A percentile compares a stretch with the other conserved stretches of the same genome.
Conservation (phyloP, 2,113 vertebrate genomes). For the Emydocephalus ijimae region DNA sequence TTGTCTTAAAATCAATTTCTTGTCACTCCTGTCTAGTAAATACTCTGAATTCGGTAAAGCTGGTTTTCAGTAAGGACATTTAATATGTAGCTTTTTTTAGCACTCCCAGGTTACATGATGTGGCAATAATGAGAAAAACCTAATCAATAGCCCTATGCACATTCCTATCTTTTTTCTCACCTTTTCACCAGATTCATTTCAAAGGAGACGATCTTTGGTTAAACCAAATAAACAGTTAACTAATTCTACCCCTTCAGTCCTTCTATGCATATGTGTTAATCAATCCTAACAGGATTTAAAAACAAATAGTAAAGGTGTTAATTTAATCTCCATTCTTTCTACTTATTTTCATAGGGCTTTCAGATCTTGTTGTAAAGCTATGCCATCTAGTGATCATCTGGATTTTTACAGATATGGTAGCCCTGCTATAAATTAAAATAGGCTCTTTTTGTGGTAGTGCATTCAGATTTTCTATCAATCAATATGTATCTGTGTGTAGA, state of each 20-base stretch:
- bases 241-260: neutral
- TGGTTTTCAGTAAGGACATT: neutral
- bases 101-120: neutral
- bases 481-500: neutral
- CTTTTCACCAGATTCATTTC: neutral
- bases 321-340: neutral
- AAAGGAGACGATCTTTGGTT: neutral
- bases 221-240: neutral
- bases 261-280: neutral
- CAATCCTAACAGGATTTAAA: neutral
- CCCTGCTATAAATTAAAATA: neutral
- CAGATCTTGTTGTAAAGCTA: neutral
- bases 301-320: neutral
- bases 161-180: neutral
- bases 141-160: neutral
- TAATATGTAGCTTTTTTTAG: neutral
- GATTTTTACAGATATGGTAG: neutral
- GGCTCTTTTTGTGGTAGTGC: neutral
- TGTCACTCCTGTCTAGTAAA: neutral
- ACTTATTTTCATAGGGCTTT: neutral
- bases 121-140: neutral
- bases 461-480: neutral
- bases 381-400: neutral
- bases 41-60: neutral
- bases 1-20: neutral